A percentile compares a stretch with the other conserved stretches of the same genome.
phyloP scores from a whole-genome alignment of 1,140 invertebrate species.

The Eulimnadia texana region DNA sequence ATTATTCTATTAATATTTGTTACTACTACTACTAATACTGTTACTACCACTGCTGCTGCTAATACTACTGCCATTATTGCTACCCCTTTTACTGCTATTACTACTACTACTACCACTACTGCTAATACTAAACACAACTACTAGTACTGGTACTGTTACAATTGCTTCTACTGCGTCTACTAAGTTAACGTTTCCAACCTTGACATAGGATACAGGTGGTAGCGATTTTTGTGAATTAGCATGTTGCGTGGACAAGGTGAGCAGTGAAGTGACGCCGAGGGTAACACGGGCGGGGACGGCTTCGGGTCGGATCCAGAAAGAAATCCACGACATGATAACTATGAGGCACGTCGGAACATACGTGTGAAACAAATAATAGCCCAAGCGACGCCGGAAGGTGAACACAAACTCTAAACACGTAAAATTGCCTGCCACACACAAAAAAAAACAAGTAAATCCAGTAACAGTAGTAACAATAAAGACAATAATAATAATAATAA shows the following conservation, averaged over 20 bases:
- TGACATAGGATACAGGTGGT: slow-evolving; percentile 30
- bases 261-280: slow-evolving; percentile 27
- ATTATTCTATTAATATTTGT: too few relatives aligned
- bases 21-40: too few relatives aligned
- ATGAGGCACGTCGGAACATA: slow-evolving; percentile 30
- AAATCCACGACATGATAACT: slow-evolving; percentile 30
- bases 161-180: neutral
- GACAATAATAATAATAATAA: too few relatives aligned
- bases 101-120: too few relatives aligned
- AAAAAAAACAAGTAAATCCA: neutral
- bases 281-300: slow-evolving; percentile 29
- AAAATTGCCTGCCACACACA: slow-evolving; percentile 29
- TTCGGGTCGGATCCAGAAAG: slow-evolving; percentile 29
- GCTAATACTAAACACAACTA: too few relatives aligned
- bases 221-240: slow-evolving; percentile 29
- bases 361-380: slow-evolving; percentile 29
- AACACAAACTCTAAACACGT: slow-evolving; percentile 28
- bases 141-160: too few relatives aligned
- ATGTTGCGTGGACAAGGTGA: slow-evolving; percentile 28
- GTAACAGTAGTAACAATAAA: neutral
- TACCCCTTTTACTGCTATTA: too few relatives aligned
- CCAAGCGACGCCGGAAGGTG: slow-evolving; percentile 25
- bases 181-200: slow-evolving; percentile 20
- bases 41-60: too few relatives aligned
- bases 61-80: too few relatives aligned